Conservation (phyloP, 2,797 vertebrate species). For the Cryptoprocta ferox region DNA sequence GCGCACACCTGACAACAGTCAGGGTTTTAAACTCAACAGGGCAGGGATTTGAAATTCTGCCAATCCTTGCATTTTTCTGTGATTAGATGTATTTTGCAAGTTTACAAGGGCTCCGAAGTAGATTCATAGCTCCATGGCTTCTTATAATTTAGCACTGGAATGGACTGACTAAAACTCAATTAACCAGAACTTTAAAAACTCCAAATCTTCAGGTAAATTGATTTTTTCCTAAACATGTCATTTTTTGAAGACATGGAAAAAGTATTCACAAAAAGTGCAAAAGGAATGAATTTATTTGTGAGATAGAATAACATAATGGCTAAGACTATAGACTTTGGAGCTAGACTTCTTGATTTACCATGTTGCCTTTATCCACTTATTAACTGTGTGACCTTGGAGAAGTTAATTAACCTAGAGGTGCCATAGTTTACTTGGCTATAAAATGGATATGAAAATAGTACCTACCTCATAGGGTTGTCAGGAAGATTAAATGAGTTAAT, state of each 20-base stretch:
- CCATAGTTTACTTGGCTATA: not conserved
- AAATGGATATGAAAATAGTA: not conserved
- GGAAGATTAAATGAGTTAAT: slow-evolving; percentile 21
- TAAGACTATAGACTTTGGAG: not conserved
- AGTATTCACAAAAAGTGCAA: not conserved
- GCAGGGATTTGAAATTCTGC: slow-evolving; percentile 79
- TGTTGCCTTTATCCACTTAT: not conserved
- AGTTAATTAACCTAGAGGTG: not conserved
- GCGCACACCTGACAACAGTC: slow-evolving; percentile 80
- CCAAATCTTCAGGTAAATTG: slow-evolving; percentile 1
- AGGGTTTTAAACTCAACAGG: slow-evolving; percentile 77
- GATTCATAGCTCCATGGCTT: slow-evolving; percentile 31
- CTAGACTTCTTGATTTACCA: not conserved
- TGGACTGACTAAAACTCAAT: not conserved
- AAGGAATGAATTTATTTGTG: not conserved
- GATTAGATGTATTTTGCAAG: slow-evolving; percentile 78
- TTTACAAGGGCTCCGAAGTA: slow-evolving; percentile 67
- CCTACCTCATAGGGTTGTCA: not conserved
- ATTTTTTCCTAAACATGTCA: not conserved
- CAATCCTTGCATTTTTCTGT: slow-evolving; percentile 77
- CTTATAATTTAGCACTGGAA: slow-evolving; percentile 44
- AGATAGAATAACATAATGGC: not conserved
- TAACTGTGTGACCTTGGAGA: not conserved
- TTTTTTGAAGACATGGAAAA: slow-evolving; percentile 11
- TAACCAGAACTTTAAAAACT: slow-evolving; percentile 46